Evolutionary conservation across 2,113 vertebrate species (phyloP).

Genomic region (Sciurus niger): DNA sequence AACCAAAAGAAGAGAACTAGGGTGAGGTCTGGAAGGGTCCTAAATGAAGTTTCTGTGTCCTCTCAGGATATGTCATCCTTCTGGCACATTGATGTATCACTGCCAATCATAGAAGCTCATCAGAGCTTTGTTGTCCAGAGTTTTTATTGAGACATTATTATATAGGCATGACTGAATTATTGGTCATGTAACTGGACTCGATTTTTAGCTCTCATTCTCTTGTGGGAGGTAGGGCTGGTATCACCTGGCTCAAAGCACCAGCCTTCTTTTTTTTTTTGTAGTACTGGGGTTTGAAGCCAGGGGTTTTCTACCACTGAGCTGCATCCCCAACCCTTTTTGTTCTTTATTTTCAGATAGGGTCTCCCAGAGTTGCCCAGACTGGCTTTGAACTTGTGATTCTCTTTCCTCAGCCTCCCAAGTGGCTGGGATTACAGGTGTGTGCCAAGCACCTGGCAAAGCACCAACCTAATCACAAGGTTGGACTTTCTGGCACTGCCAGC

Average conservation of each 20-base stretch:
- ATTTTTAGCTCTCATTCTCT: background rate
- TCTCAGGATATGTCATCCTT: background rate
- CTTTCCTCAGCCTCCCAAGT: background rate
- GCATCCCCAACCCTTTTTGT: background rate
- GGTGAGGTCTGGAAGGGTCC: background rate
- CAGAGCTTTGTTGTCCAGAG: background rate
- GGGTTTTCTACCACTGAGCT: background rate
- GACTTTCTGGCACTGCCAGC: background rate
- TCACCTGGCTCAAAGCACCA: background rate
- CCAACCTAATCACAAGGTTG: background rate
- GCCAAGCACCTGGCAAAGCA: background rate
- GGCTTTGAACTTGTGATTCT: background rate
- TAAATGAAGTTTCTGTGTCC: background rate
- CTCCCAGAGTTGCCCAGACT: background rate
- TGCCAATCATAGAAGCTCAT: background rate
- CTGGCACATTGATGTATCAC: background rate
- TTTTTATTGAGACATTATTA: background rate
- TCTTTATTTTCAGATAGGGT: background rate
- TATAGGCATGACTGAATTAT: background rate
- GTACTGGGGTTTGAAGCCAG: background rate
- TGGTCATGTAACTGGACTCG: background rate
- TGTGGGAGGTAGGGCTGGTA: background rate
- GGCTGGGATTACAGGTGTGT: background rate
- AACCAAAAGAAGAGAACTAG: background rate
- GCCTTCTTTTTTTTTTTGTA: background rate